Base-by-base conservation (phyloP, 2,113 vertebrate species). In the Syrmaticus mikado region DNA sequence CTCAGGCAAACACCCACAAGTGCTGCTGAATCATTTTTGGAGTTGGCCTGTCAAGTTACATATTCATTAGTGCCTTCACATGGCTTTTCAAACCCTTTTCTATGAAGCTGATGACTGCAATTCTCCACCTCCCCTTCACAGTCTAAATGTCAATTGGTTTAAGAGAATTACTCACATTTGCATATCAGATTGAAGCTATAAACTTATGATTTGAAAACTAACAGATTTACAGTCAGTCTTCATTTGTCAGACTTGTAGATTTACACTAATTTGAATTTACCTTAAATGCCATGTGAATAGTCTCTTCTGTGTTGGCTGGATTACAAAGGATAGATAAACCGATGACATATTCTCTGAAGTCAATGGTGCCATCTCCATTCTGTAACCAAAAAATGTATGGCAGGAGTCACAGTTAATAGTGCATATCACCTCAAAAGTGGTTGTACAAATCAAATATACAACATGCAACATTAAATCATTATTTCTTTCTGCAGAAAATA, bases 311-410 rank as follows among this genome's bases (percentile, higher is more conserved):
- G 97, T 99, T 99, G 32, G 99, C 99, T 52, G 99, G 99, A 89
- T 98, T 98, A 96, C 99, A 99, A 48, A 99, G 92, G 88, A 99
- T 98, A 45, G 98, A 98, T 95, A 99, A 98, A 32, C 99, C 99
- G 46, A 99, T 99, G 8, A 99, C 99, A 40, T 99, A 99, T 95
- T 99, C 99, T 95, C 99, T 98, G 97, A 99, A 99, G 97, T 99
- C 99, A 4, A 99, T 99, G 87, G 98, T 99, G 93, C 99, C 99
- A 48, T 99, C 99, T 17, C 98, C 97, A 52, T 99, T 97, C 99
- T 99, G 96, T 22, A 92, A 67, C 48, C 79, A 90, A 95, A 93
- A 85, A 22, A 93, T 3, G 6, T 74, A 82, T 1, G 24, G 80
- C 55, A 70, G 61, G 71, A 77, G 95, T 92, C 77, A 71, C 2